Percentiles rank a stretch among this genome's conserved stretches.
Evolutionary conservation across 2,888 invertebrate genomes (phyloP).

Genomic region (Crepidodera aurea): DNA sequence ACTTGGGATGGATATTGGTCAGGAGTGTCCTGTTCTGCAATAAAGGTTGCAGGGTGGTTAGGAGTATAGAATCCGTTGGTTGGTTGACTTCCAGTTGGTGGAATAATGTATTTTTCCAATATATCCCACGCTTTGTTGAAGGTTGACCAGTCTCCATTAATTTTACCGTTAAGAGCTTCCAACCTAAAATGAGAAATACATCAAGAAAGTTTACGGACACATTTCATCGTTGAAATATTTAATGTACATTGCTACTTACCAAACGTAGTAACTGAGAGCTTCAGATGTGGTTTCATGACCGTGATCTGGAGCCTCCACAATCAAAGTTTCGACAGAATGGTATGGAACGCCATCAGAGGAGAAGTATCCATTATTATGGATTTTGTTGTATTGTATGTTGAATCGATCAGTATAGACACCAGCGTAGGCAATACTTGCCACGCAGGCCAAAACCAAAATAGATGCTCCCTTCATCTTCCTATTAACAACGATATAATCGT

Average conservation of each 20-base stretch:
- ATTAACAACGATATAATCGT: no score
- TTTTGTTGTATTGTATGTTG: slow-evolving; percentile 43
- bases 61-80: slow-evolving; percentile 41
- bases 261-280: slow-evolving; percentile 45
- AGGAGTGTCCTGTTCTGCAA: slow-evolving; percentile 42
- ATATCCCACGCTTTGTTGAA: slow-evolving; percentile 44
- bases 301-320: slow-evolving; percentile 46
- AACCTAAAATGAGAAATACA: slow-evolving; percentile 18
- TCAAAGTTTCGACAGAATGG: slow-evolving; percentile 45
- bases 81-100: slow-evolving; percentile 39
- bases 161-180: slow-evolving; percentile 44
- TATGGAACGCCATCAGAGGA: slow-evolving; percentile 45
- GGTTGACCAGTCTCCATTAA: slow-evolving; percentile 42
- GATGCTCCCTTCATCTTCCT: neutral
- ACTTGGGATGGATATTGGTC: slow-evolving; percentile 42
- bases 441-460: slow-evolving; percentile 32
- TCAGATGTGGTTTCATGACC: slow-evolving; percentile 49
- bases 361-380: slow-evolving; percentile 43
- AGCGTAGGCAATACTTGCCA: slow-evolving; percentile 37
- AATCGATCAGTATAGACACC: slow-evolving; percentile 43
- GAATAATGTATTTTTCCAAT: slow-evolving; percentile 45
- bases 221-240: no score
- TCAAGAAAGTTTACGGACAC: no score
- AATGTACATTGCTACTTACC: no score
- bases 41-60: slow-evolving; percentile 42